phyloP scores from a whole-genome alignment of 2,797 vertebrate species.

The Spinibarbus caldwelli region DNA sequence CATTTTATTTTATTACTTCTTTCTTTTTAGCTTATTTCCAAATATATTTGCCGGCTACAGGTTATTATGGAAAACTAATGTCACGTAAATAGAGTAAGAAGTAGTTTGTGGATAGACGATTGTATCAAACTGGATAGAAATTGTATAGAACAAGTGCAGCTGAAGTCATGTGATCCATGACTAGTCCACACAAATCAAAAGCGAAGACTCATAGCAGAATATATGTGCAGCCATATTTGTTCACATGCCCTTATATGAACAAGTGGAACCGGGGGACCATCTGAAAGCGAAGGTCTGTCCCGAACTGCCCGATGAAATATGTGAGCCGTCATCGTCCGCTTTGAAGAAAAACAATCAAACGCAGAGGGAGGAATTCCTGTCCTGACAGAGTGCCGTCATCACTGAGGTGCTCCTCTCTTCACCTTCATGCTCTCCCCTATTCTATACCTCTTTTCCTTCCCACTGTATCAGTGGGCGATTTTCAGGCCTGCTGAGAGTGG shows the following conservation, averaged over 20 bases:
- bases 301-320: constrained; percentile 47
- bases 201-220: background rate
- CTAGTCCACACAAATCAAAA: background rate
- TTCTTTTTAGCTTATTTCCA: background rate
- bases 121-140: background rate
- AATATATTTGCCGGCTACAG: background rate
- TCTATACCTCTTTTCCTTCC: constrained; percentile 12
- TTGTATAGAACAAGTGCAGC: background rate
- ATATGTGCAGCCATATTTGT: constrained; percentile 39
- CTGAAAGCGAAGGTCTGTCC: constrained; percentile 44
- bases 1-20: no score
- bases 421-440: background rate
- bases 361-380: constrained; percentile 53
- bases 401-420: constrained; percentile 35
- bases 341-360: constrained; percentile 58
- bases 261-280: constrained; percentile 33
- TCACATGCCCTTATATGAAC: constrained; percentile 48
- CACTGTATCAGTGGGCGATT: background rate
- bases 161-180: background rate
- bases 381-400: constrained; percentile 48
- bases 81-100: background rate
- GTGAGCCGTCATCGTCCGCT: constrained; percentile 54
- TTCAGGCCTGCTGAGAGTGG: background rate
- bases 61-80: background rate
- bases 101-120: background rate